These are phyloP conservation scores for Drosophila austrosaltans DNA, from an alignment of 2,888 invertebrate species.

Conservation along the genomic window DNA sequence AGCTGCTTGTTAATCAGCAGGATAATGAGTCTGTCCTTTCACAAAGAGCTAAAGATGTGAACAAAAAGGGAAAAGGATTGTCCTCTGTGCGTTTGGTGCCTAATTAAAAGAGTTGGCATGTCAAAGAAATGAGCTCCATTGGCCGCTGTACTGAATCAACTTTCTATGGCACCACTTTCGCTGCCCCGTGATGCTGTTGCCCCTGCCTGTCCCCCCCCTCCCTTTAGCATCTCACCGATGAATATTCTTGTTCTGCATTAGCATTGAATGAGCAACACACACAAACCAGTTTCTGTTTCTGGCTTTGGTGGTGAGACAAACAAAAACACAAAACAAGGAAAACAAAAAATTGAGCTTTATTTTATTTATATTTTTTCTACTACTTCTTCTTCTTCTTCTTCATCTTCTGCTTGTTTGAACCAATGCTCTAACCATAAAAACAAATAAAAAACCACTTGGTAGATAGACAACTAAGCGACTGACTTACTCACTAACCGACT, in stretches of 20 bases:
- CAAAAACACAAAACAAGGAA: slow-evolving; percentile 43
- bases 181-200: slow-evolving; percentile 48
- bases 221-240: slow-evolving; percentile 35
- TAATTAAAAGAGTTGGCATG: slow-evolving; percentile 56
- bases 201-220: slow-evolving; percentile 15
- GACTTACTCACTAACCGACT: slow-evolving; percentile 38
- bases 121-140: slow-evolving; percentile 28
- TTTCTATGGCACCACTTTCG: slow-evolving; percentile 78
- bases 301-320: slow-evolving; percentile 43
- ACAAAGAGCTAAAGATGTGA: neutral
- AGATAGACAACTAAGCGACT: slow-evolving; percentile 28
- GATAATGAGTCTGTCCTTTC: slow-evolving; percentile 33
- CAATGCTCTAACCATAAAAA: slow-evolving; percentile 55
- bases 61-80: slow-evolving; percentile 18
- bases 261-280: slow-evolving; percentile 57
- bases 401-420: slow-evolving; percentile 19
- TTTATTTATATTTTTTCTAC: slow-evolving; percentile 48
- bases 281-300: slow-evolving; percentile 52
- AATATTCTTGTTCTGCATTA: slow-evolving; percentile 72
- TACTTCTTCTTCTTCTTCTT: no score
- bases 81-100: slow-evolving; percentile 29
- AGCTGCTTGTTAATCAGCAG: slow-evolving; percentile 46
- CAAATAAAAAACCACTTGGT: slow-evolving; percentile 55
- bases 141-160: slow-evolving; percentile 51
- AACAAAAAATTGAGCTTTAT: slow-evolving; percentile 57